phyloP scores from a whole-genome alignment of 1,140 invertebrate genomes.

The Lasioglossum albipes region DNA sequence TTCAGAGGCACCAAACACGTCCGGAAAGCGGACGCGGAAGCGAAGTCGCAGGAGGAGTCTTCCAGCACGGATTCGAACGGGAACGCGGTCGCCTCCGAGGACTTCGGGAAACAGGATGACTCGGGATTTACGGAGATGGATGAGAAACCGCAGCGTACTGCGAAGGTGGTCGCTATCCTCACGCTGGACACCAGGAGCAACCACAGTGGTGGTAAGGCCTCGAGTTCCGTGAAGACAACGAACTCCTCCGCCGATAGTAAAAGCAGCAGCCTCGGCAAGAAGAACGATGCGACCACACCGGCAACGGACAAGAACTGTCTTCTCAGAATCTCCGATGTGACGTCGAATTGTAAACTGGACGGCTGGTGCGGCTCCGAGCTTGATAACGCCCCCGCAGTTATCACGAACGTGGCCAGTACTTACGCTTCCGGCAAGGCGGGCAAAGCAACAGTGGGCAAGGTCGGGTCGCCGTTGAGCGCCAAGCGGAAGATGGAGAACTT shows the following conservation, averaged over 20 bases:
- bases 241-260: neutral
- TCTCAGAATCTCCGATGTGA: slow-evolving; percentile 34
- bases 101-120: slow-evolving; percentile 26
- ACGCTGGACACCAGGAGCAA: slow-evolving; percentile 68
- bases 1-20: neutral
- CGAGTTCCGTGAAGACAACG: slow-evolving; percentile 23
- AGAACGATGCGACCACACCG: neutral
- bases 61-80: slow-evolving; percentile 65
- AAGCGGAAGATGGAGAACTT: slow-evolving; percentile 27
- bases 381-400: neutral
- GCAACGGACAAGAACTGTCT: slow-evolving; percentile 24
- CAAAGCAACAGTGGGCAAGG: slow-evolving; percentile 4
- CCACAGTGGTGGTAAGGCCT: slow-evolving; percentile 25
- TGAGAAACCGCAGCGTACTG: slow-evolving; percentile 75
- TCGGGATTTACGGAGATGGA: slow-evolving; percentile 4
- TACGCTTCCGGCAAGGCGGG: slow-evolving; percentile 26
- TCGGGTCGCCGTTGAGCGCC: neutral
- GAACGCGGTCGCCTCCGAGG: slow-evolving; percentile 58
- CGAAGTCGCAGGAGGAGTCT: neutral
- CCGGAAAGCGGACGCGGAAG: slow-evolving; percentile 1
- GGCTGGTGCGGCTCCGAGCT: slow-evolving; percentile 23
- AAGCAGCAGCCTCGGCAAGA: slow-evolving; percentile 9
- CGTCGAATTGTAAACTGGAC: slow-evolving; percentile 23
- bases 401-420: slow-evolving; percentile 33
- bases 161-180: slow-evolving; percentile 76